Evolutionary conservation across 2,113 vertebrate genomes (phyloP).

Genomic region (Otocyon megalotis): DNA sequence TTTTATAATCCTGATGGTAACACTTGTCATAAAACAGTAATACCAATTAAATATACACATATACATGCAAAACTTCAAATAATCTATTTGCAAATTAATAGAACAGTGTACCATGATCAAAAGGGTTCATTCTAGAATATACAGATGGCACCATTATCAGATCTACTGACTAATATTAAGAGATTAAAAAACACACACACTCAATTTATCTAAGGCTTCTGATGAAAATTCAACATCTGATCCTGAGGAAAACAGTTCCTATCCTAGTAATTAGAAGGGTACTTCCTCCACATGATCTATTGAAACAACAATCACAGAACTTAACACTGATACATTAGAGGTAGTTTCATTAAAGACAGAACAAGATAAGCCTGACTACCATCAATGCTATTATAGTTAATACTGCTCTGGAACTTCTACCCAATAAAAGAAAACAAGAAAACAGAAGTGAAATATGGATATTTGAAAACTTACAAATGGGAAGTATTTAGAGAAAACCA

Average conservation of each 20-base stretch:
- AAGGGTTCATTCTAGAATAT: constrained; percentile 28
- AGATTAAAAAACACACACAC: not conserved
- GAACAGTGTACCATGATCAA: not conserved
- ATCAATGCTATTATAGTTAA: constrained; percentile 14
- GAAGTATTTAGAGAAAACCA: not conserved
- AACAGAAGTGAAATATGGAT: constrained; percentile 33
- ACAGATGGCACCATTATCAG: not conserved
- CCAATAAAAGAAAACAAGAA: constrained; percentile 26
- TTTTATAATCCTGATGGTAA: constrained; percentile 28
- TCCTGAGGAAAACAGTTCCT: constrained; percentile 36
- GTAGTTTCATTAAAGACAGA: constrained; percentile 23
- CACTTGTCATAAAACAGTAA: constrained; percentile 25
- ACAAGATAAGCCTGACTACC: not conserved
- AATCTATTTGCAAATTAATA: constrained; percentile 16
- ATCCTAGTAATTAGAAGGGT: constrained; percentile 25
- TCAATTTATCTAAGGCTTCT: not conserved
- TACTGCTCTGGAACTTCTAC: not conserved
- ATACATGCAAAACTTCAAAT: constrained; percentile 20
- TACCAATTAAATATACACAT: constrained; percentile 1
- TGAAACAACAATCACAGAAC: constrained; percentile 10
- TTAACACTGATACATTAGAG: not conserved
- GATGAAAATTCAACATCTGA: constrained; percentile 25
- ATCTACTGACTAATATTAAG: constrained; percentile 40
- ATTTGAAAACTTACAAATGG: not conserved
- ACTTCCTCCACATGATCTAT: not conserved